Percentiles rank a stretch among this genome's conserved stretches.
These are phyloP conservation scores for Ypsolopha sequella DNA, from an alignment of 2,888 invertebrate genomes.

Conservation along the genomic window DNA sequence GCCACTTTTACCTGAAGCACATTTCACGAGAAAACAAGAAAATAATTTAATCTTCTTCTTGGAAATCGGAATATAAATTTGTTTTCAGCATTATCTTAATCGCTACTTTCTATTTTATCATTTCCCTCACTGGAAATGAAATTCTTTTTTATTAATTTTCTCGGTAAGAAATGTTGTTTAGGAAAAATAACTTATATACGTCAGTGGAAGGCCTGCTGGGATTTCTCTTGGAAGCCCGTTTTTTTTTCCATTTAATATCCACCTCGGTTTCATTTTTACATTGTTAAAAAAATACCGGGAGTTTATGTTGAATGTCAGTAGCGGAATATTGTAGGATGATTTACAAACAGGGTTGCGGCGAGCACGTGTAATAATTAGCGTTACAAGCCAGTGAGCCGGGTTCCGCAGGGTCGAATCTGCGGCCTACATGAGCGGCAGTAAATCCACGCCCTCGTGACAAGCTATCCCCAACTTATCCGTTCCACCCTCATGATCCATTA, in stretches of 20 bases:
- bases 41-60: constrained; percentile 55
- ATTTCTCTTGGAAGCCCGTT: constrained; percentile 8
- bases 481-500: not conserved
- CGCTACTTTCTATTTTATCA: constrained; percentile 44
- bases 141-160: constrained; percentile 26
- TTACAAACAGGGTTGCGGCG: not conserved
- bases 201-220: constrained; percentile 23
- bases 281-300: not conserved
- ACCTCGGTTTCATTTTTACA: not conserved
- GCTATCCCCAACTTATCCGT: not conserved
- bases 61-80: constrained; percentile 56
- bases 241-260: not conserved
- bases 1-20: constrained; percentile 27
- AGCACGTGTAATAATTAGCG: constrained; percentile 35
- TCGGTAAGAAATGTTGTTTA: constrained; percentile 17
- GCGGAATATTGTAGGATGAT: not conserved
- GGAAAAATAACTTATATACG: constrained; percentile 24
- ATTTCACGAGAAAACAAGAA: constrained; percentile 46
- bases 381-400: constrained; percentile 16
- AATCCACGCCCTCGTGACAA: constrained; percentile 32
- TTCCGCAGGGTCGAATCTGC: constrained; percentile 28
- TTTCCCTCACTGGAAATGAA: constrained; percentile 22
- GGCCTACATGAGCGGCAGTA: constrained; percentile 40
- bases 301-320: not conserved
- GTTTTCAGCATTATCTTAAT: constrained; percentile 55